Conservation (phyloP, 2,888 invertebrate genomes). For the Ceriagrion tenellum region DNA sequence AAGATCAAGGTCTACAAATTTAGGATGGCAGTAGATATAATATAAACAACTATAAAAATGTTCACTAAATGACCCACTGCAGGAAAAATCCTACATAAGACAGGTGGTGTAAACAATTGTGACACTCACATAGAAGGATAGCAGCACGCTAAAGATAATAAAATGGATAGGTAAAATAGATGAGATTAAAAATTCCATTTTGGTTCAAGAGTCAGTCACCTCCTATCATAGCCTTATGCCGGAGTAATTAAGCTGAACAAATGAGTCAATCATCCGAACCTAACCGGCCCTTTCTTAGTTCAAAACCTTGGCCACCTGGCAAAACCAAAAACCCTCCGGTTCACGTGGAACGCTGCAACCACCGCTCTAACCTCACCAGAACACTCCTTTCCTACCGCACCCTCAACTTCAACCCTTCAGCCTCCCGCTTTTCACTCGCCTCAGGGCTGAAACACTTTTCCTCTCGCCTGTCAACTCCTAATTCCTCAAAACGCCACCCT, state of each 20-base stretch:
- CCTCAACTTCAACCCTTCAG: background rate
- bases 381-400: background rate
- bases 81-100: too few species aligned
- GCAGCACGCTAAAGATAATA: too few species aligned
- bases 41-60: too few species aligned
- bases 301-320: background rate
- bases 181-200: background rate
- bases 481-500: background rate
- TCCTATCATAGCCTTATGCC: background rate
- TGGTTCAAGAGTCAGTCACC: background rate
- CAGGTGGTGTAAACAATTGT: too few species aligned
- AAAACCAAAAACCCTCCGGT: background rate
- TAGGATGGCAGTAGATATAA: too few species aligned
- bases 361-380: background rate
- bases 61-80: too few species aligned
- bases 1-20: too few species aligned
- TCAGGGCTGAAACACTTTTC: background rate
- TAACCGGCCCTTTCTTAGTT: background rate
- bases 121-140: too few species aligned
- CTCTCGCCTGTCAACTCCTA: background rate
- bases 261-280: background rate
- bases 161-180: too few species aligned
- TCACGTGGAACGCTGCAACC: background rate
- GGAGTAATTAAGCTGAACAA: background rate
- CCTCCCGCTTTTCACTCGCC: background rate